A percentile compares a stretch with the other conserved stretches of the same genome.
Evolutionary conservation across 2,888 invertebrate genomes (phyloP).

Genomic region (Patella pellucida): DNA sequence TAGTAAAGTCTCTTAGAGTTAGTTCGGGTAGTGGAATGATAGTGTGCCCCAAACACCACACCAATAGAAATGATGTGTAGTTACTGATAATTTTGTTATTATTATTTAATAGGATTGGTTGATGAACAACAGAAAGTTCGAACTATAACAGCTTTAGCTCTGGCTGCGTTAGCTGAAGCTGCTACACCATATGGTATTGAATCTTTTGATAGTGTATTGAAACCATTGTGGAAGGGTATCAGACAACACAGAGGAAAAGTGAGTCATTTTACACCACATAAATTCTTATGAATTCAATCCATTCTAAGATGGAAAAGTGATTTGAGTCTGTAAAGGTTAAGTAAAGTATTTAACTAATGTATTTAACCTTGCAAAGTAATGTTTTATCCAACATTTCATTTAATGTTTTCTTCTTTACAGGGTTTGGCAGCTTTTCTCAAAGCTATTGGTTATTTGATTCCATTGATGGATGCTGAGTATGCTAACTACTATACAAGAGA

Average conservation of each 20-base stretch:
- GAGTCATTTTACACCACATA: conserved; percentile 23
- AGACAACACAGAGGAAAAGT: conserved; percentile 81
- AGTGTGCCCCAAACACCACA: no score
- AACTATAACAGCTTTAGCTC: conserved; percentile 97
- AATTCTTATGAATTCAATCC: no score
- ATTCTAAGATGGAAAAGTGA: no score
- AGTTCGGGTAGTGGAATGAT: no score
- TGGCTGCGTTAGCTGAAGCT: conserved; percentile 98
- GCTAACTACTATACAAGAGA: conserved; percentile 99
- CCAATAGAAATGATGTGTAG: no score
- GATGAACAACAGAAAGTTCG: conserved; percentile 99
- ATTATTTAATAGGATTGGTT: conserved; percentile 79
- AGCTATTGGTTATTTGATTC: conserved; percentile 98
- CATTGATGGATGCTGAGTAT: conserved; percentile 99
- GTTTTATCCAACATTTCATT: background rate
- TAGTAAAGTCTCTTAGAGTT: no score
- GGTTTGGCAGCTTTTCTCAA: conserved; percentile 99
- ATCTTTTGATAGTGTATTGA: conserved; percentile 98
- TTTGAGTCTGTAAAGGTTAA: no score
- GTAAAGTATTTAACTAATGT: no score
- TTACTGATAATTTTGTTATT: background rate
- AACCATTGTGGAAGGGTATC: conserved; percentile 99
- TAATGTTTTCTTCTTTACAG: conserved; percentile 71
- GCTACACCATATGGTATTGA: conserved; percentile 99
- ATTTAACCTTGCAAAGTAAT: no score